Conservation (phyloP, 2,888 invertebrate genomes). For the Campoplex capitator region DNA sequence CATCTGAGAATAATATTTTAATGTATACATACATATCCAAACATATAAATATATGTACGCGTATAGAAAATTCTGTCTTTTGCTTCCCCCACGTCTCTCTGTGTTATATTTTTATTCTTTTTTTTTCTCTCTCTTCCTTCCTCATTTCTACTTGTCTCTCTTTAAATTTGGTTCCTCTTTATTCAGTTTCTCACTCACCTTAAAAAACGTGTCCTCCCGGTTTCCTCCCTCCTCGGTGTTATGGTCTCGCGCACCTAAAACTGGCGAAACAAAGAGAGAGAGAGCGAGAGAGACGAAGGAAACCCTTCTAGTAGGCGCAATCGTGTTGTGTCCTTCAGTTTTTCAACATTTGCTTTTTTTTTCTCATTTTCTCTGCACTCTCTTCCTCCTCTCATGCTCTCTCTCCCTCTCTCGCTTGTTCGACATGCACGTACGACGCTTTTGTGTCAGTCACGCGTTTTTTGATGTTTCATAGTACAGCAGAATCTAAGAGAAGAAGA, state of each 20-base stretch:
- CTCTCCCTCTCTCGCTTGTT: conserved; percentile 40
- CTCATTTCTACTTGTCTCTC: conserved; percentile 40
- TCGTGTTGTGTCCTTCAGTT: conserved; percentile 54
- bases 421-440: conserved; percentile 69
- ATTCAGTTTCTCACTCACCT: conserved; percentile 49
- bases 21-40: conserved; percentile 80
- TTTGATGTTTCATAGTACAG: conserved; percentile 76
- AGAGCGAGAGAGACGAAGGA: conserved; percentile 35
- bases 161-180: conserved; percentile 42
- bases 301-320: conserved; percentile 45
- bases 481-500: conserved; percentile 3
- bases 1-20: conserved; percentile 85
- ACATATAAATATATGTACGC: conserved; percentile 67
- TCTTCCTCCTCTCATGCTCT: conserved; percentile 41
- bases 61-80: conserved; percentile 77
- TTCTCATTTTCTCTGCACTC: conserved; percentile 32
- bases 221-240: conserved; percentile 43
- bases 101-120: conserved; percentile 49
- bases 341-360: conserved; percentile 63
- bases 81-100: conserved; percentile 45
- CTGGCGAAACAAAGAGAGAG: conserved; percentile 31
- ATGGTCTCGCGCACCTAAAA: conserved; percentile 5
- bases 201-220: conserved; percentile 42
- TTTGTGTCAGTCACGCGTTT: conserved; percentile 79
- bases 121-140: conserved; percentile 33